Conservation (phyloP, 2,888 invertebrate species). For the Tipula unca region DNA sequence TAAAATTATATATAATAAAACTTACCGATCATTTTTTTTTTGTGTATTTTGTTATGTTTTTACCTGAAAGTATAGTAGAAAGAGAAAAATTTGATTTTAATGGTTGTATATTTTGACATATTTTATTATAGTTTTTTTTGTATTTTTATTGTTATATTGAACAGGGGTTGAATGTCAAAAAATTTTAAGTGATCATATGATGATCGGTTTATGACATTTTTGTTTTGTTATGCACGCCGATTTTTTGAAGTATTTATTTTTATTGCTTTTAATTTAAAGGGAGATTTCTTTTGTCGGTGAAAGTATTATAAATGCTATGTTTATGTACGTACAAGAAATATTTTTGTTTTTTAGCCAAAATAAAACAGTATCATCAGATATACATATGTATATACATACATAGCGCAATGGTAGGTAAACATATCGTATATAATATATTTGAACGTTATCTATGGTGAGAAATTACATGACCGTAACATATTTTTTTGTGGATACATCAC, state of each 20-base stretch:
- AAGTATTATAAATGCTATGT: background rate
- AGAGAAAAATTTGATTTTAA: conserved; percentile 9
- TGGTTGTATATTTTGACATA: conserved; percentile 19
- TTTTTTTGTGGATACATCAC: background rate
- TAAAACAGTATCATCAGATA: background rate
- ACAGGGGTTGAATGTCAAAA: conserved; percentile 14
- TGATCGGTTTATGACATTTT: conserved; percentile 17
- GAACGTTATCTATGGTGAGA: background rate
- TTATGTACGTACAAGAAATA: background rate
- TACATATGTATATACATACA: too few species aligned
- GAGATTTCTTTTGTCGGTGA: background rate
- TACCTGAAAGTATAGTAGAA: background rate
- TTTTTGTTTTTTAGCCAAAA: background rate
- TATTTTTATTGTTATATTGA: conserved; percentile 18
- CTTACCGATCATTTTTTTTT: background rate
- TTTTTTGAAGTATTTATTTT: background rate
- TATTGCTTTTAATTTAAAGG: background rate
- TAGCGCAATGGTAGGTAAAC: background rate
- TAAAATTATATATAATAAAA: conserved; percentile 1
- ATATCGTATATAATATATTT: background rate
- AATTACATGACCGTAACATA: conserved; percentile 8
- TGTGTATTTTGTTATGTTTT: background rate
- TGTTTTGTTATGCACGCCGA: conserved; percentile 3
- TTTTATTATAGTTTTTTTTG: conserved; percentile 17
- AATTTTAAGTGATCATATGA: conserved; percentile 9